A percentile compares a stretch with the other conserved stretches of the same genome.
Conservation (phyloP, 1,140 invertebrate species). For the Ptiloglossa arizonensis region DNA sequence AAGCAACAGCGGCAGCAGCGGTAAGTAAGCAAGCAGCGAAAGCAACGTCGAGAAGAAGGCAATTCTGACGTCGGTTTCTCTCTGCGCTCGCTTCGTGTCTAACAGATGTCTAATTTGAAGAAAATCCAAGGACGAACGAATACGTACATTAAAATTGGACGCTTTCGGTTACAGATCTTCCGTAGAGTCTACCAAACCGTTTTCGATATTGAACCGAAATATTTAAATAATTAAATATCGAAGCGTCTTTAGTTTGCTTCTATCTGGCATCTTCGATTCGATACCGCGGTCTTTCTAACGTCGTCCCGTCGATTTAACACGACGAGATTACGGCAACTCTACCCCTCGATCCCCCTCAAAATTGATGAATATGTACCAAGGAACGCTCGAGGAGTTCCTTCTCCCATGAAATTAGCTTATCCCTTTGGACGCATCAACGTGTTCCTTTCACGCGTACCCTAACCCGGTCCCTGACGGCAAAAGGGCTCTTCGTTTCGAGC, state of each 20-base stretch:
- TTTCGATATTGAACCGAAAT: too few relatives aligned
- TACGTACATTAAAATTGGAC: too few relatives aligned
- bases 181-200: too few relatives aligned
- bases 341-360: too few relatives aligned
- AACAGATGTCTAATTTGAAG: slow-evolving; percentile 21
- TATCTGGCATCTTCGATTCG: not conserved
- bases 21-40: slow-evolving; percentile 38
- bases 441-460: slow-evolving; percentile 7
- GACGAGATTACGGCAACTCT: not conserved
- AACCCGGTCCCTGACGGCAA: too few relatives aligned
- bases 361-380: not conserved
- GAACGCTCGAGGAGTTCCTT: not conserved
- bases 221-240: not conserved
- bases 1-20: slow-evolving; percentile 47
- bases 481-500: too few relatives aligned
- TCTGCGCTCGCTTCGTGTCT: not conserved
- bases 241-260: not conserved
- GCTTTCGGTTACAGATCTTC: too few relatives aligned
- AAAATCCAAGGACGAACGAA: not conserved
- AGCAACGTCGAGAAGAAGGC: slow-evolving; percentile 27
- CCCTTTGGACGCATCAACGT: not conserved
- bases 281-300: not conserved
- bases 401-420: slow-evolving; percentile 4
- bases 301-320: not conserved
- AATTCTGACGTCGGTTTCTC: slow-evolving; percentile 11